Conservation (phyloP, 2,888 invertebrate genomes). For the Diarsia rubi region DNA sequence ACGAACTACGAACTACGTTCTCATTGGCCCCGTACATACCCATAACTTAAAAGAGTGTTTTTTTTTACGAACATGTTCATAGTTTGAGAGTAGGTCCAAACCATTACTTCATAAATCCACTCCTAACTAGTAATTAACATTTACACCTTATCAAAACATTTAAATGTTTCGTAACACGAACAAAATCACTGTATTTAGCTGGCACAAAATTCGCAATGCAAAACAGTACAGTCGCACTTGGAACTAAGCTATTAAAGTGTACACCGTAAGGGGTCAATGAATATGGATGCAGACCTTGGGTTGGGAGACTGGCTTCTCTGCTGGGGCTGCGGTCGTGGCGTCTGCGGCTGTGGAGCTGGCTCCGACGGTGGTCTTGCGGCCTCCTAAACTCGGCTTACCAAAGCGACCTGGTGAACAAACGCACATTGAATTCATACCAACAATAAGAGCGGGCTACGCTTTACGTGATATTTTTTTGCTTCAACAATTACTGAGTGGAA, state of each 20-base stretch:
- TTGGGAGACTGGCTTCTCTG: constrained; percentile 80
- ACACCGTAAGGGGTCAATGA: constrained; percentile 49
- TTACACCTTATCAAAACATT: constrained; percentile 55
- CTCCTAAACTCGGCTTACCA: constrained; percentile 81
- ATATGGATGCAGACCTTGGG: constrained; percentile 81
- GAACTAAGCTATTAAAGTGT: constrained; percentile 33
- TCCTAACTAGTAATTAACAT: constrained; percentile 46
- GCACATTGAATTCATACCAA: constrained; percentile 72
- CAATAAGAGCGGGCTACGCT: neutral
- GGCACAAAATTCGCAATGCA: constrained; percentile 75
- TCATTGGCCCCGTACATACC: too few species aligned
- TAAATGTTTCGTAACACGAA: constrained; percentile 45
- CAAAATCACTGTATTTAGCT: constrained; percentile 54
- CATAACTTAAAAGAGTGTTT: neutral
- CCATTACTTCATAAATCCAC: constrained; percentile 25
- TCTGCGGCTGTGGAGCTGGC: constrained; percentile 61
- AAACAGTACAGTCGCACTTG: constrained; percentile 65
- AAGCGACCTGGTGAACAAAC: constrained; percentile 83
- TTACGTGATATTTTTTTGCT: constrained; percentile 1
- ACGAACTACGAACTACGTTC: too few species aligned
- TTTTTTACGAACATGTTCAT: neutral
- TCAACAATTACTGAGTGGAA: constrained; percentile 6
- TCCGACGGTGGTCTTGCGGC: constrained; percentile 79
- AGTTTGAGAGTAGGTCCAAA: constrained; percentile 16
- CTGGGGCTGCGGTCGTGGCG: constrained; percentile 67